Percentiles rank a stretch among this genome's conserved stretches.
Evolutionary conservation across 2,888 invertebrate species (phyloP).

Genomic region (Scrobipalpa costella): DNA sequence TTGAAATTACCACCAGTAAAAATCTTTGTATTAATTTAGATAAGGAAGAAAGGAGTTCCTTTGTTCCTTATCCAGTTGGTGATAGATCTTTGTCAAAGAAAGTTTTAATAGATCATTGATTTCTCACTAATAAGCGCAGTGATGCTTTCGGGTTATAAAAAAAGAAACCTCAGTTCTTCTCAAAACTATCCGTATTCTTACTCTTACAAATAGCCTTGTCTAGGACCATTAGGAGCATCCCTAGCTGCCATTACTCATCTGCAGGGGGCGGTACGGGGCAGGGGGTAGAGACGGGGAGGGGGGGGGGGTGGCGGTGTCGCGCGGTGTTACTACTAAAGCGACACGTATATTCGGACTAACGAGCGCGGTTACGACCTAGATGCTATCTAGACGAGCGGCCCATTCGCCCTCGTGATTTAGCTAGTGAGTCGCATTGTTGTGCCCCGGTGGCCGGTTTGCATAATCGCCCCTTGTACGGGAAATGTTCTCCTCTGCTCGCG

Average conservation of each 20-base stretch:
- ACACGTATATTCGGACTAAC: constrained; percentile 30
- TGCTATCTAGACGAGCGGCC: no score
- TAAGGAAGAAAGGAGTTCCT: no score
- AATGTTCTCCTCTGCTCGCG: constrained; percentile 17
- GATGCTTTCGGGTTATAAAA: no score
- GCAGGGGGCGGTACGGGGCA: not conserved
- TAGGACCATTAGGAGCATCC: constrained; percentile 10
- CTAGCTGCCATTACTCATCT: constrained; percentile 7
- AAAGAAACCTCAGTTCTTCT: not conserved
- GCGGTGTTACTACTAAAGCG: constrained; percentile 8
- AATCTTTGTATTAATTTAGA: no score
- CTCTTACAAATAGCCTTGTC: not conserved
- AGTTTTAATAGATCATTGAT: no score
- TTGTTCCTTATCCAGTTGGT: no score
- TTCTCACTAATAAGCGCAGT: no score
- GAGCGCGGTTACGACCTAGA: constrained; percentile 7
- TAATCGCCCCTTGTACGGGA: constrained; percentile 19
- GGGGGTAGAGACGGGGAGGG: not conserved
- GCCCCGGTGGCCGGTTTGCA: constrained; percentile 22
- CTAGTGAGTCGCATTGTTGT: constrained; percentile 19
- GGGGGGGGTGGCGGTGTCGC: not conserved
- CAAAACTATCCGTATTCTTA: not conserved
- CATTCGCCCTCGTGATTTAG: constrained; percentile 25
- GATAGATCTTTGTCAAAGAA: no score
- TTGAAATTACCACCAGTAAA: no score